Conservation (phyloP, 2,888 invertebrate species). For the Melinaea menophilus region DNA sequence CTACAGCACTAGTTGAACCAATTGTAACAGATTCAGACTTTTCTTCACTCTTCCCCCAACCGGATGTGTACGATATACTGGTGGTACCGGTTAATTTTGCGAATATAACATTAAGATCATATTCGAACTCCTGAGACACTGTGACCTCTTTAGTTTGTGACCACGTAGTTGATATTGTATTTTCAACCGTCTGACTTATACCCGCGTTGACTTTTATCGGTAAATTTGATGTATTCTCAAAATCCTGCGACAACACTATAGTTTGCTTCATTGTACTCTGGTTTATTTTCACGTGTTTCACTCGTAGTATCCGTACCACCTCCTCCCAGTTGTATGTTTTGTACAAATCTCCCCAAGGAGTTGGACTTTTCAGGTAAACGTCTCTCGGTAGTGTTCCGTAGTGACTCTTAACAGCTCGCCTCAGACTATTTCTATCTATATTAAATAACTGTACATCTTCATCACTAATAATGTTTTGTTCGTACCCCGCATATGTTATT, state of each 20-base stretch:
- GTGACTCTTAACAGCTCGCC: conserved; percentile 43
- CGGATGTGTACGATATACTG: conserved; percentile 49
- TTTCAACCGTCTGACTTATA: conserved; percentile 57
- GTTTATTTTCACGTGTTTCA: conserved; percentile 41
- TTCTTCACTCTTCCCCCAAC: conserved; percentile 55
- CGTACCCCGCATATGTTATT: conserved; percentile 45
- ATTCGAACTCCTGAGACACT: conserved; percentile 53
- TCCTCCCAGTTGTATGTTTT: conserved; percentile 55
- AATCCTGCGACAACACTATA: conserved; percentile 51
- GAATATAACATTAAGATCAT: conserved; percentile 53
- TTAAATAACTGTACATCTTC: conserved; percentile 50
- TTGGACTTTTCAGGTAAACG: conserved; percentile 55
- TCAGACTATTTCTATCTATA: conserved; percentile 40
- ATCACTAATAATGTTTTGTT: conserved; percentile 42
- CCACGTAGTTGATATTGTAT: conserved; percentile 56
- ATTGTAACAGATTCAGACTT: conserved; percentile 51
- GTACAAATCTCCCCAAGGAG: conserved; percentile 65
- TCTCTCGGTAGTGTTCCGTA: conserved; percentile 46
- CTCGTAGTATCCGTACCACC: conserved; percentile 43
- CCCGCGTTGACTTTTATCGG: conserved; percentile 62
- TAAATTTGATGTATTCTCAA: conserved; percentile 52
- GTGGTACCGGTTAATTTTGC: conserved; percentile 49
- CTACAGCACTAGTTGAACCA: conserved; percentile 52
- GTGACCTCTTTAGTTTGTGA: conserved; percentile 45
- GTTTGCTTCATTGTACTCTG: conserved; percentile 43